These are phyloP conservation scores for Ormia ochracea DNA, from an alignment of 2,888 invertebrate species.

Conservation along the genomic window DNA sequence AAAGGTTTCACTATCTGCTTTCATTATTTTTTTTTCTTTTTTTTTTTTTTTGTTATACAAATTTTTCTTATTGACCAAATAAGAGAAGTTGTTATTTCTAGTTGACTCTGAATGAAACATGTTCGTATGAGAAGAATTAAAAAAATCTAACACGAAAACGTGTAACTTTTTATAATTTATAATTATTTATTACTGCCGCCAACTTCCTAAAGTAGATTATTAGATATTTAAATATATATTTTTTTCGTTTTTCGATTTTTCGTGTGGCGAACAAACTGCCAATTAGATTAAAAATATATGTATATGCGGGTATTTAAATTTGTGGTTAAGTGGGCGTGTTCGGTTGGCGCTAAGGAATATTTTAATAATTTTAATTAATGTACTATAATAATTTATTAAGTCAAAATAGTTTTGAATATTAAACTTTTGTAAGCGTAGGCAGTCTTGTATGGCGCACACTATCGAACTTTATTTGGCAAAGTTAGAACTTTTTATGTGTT, in stretches of 20 bases:
- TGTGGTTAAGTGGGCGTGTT: slow-evolving; percentile 51
- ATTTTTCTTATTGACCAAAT: slow-evolving; percentile 49
- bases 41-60: not conserved
- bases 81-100: slow-evolving; percentile 45
- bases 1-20: slow-evolving; percentile 39
- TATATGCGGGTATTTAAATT: too few species aligned
- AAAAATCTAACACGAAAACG: not conserved
- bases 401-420: not conserved
- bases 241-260: not conserved
- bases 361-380: not conserved
- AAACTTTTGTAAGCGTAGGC: too few species aligned
- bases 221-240: slow-evolving; percentile 23
- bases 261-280: not conserved
- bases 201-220: slow-evolving; percentile 55
- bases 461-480: too few species aligned
- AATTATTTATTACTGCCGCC: slow-evolving; percentile 59
- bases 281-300: not conserved
- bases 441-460: too few species aligned
- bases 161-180: not conserved
- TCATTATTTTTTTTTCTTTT: not conserved
- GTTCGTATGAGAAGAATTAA: not conserved
- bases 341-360: not conserved
- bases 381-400: not conserved
- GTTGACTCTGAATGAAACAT: slow-evolving; percentile 3
- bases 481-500: too few species aligned